These are phyloP conservation scores for Brachirus orientalis DNA, from an alignment of 2,113 vertebrate genomes.

Conservation along the genomic window DNA sequence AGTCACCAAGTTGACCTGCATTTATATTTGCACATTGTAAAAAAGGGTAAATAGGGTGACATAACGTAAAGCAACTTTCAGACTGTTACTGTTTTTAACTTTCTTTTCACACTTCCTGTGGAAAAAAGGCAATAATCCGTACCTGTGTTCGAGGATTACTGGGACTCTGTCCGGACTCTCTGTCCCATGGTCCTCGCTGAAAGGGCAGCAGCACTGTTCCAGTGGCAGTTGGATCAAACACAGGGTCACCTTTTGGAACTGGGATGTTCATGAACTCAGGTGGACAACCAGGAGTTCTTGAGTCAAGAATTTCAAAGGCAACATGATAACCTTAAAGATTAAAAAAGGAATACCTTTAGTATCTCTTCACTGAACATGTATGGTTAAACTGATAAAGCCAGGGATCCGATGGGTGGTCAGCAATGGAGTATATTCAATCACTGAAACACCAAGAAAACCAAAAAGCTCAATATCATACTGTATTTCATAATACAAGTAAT, in stretches of 20 bases:
- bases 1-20: conserved; percentile 89
- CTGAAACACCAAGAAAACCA: background rate
- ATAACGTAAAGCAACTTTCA: background rate
- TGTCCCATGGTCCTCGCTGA: conserved; percentile 87
- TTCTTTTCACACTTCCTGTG: background rate
- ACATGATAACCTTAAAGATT: conserved; percentile 83
- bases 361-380: background rate
- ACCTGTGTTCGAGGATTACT: conserved; percentile 90
- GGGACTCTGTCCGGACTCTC: conserved; percentile 87
- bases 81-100: too few species aligned
- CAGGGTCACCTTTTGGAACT: conserved; percentile 83
- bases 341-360: background rate
- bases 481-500: too few species aligned
- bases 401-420: too few species aligned
- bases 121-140: background rate
- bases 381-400: background rate
- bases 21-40: background rate
- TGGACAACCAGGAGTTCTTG: conserved; percentile 77
- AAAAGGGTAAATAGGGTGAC: background rate
- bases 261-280: conserved; percentile 92
- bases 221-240: conserved; percentile 84
- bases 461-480: too few species aligned
- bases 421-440: background rate
- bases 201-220: conserved; percentile 86
- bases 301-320: conserved; percentile 78